A percentile compares a stretch with the other conserved stretches of the same genome.
Conservation (phyloP, 2,888 invertebrate genomes). For the Acrocera orbiculus region DNA sequence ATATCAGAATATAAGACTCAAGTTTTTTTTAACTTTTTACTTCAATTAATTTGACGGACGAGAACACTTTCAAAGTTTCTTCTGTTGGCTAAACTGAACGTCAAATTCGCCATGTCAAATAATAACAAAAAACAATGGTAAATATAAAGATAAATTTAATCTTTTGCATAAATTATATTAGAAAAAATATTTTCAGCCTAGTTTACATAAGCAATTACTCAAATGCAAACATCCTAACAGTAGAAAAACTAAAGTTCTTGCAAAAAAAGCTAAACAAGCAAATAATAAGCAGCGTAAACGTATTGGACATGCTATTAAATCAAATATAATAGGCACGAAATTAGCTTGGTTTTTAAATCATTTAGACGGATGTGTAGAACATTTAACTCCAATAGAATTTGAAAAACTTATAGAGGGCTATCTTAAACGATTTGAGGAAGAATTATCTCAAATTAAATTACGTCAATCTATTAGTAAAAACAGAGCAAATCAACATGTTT, state of each 20-base stretch:
- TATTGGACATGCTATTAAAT: conserved; percentile 47
- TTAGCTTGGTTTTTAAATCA: conserved; percentile 59
- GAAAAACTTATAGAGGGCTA: conserved; percentile 35
- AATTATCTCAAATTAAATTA: conserved; percentile 57
- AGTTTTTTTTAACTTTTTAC: too few relatives aligned
- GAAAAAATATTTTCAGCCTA: conserved; percentile 23
- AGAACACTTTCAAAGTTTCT: too few relatives aligned
- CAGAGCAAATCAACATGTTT: conserved; percentile 61
- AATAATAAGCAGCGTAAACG: conserved; percentile 28
- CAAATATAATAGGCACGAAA: conserved; percentile 58
- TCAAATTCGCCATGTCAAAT: too few relatives aligned
- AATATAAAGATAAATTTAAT: too few relatives aligned
- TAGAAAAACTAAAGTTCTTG: conserved; percentile 55
- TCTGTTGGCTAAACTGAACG: too few relatives aligned
- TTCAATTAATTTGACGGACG: too few relatives aligned
- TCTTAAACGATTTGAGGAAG: conserved; percentile 51
- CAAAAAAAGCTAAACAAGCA: conserved; percentile 46
- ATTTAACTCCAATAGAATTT: conserved; percentile 42
- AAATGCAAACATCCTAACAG: conserved; percentile 71
- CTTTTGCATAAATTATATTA: neutral
- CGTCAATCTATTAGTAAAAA: conserved; percentile 52
- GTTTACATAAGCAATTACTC: conserved; percentile 33
- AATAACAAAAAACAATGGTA: too few relatives aligned
- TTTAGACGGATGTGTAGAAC: conserved; percentile 34
- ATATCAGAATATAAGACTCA: too few relatives aligned